Base-by-base conservation (phyloP, 2,888 invertebrate species). In the Drosophila neoperkinsi region DNA sequence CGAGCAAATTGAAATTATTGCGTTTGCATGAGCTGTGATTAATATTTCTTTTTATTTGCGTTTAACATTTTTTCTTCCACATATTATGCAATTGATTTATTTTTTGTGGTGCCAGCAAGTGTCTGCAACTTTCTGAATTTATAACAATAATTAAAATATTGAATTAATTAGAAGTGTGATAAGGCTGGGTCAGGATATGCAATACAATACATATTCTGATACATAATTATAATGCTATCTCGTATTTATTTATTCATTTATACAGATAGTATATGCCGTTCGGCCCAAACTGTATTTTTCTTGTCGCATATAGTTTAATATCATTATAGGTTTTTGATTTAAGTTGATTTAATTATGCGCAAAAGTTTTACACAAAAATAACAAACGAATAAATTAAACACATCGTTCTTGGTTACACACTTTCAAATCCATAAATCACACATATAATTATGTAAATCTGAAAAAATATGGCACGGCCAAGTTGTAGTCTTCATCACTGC, bases 1-100 rank as follows among this genome's bases (percentile, higher is more conserved):
- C 73, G 74, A 83, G 79, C 67, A 88, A 88, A 87, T 87, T 88
- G 82, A 87, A 87, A 87, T 90, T 90, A 87, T 90, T 90, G 80
- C 89, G 52, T 53, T 66, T 69, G 59, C 73, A 73, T 62, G 68
- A 68, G 68, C 81, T 69, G 81, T 81, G 79, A 88, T 88, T 88
- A 84, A 89, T 85, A 89, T 79, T 82, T 75, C 72, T 74, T 72
- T 79, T 67, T 64, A 70, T 77, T 72, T 55, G 56, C 51, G 56
- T 71, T 60, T 50, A 33, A 25, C 16, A 16, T 41, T 67, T 68
- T n/a, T 59, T 59, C 25, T 28, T 30, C 4, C 18, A 60, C 36
- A 61, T 60, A 71, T 50, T 59, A 25, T 77, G 4, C 55, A 51
- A 33, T 51, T 52, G 49, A 50, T 63, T 72, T 13, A 36, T 36